Conservation (phyloP, 2,113 vertebrate species). For the Taurulus bubalis region DNA sequence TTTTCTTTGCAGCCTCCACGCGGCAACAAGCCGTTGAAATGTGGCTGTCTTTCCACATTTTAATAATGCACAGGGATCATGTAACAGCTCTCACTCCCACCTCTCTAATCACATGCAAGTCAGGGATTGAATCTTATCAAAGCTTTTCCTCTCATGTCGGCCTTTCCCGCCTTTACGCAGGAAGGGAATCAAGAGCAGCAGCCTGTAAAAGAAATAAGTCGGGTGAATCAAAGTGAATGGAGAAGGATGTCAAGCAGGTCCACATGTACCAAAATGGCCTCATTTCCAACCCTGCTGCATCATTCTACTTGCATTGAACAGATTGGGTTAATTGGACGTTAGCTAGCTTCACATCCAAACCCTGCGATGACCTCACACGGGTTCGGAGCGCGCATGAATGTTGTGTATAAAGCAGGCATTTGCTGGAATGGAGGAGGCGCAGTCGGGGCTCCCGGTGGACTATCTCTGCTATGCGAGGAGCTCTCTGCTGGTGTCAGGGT, state of each 20-base stretch:
- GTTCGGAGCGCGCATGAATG: slow-evolving; percentile 39
- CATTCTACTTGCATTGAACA: slow-evolving; percentile 33
- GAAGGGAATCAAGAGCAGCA: slow-evolving; percentile 8
- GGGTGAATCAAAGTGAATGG: slow-evolving; percentile 12
- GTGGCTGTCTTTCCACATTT: slow-evolving; percentile 2
- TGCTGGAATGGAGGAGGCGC: slow-evolving; percentile 38
- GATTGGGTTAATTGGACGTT: slow-evolving; percentile 58
- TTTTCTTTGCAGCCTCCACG: neutral
- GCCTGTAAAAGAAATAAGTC: neutral
- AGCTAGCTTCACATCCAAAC: slow-evolving; percentile 14
- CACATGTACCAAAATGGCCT: slow-evolving; percentile 14
- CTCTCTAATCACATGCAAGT: slow-evolving; percentile 19
- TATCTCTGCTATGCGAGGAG: slow-evolving; percentile 68
- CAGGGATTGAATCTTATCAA: slow-evolving; percentile 16
- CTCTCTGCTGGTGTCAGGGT: slow-evolving; percentile 65
- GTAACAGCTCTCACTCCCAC: neutral
- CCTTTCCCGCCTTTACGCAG: neutral
- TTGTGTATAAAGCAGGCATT: slow-evolving; percentile 38
- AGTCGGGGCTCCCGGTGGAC: slow-evolving; percentile 43
- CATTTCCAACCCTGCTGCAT: slow-evolving; percentile 1
- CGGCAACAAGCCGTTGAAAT: neutral
- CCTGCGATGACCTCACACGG: slow-evolving; percentile 47
- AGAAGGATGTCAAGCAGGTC: neutral
- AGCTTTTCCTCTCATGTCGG: slow-evolving; percentile 5
- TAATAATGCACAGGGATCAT: slow-evolving; percentile 26